Evolutionary conservation across 92 coral and sea anemone species (phyloP), one percentile per base, ranked within the genome.

Genomic region (Epizoanthus fatuus): DNA sequence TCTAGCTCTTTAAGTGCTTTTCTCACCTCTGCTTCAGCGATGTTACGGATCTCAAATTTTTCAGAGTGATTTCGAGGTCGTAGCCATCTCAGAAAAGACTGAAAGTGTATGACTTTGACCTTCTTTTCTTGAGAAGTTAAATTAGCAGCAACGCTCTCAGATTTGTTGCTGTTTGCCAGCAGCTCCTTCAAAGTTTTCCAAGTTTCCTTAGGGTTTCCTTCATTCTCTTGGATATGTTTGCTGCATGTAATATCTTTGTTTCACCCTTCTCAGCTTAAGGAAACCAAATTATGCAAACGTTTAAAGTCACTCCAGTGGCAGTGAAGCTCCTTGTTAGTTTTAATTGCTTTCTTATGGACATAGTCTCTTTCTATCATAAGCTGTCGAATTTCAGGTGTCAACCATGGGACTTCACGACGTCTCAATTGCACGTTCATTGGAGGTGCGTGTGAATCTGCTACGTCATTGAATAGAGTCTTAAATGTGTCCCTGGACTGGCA

Each of bases 191-290:
- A 69, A 51, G 55, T 87, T 87, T 72, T 87, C 86, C 91, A 87
- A 59, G 91, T 87, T 74, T 79, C 82, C 76, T 83, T 67, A 58
- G 86, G 59, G 71, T 87, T 83, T 87, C 80, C 62, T 81, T 87
- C 67, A 73, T 69, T 88, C 87, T 81, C 91, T 62, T 68, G 90
- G 44, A 79, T 64, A 62, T 79, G 90, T 68, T 86, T 81, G 84
- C 70, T 86, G 25, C 25, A 22, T 22, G 77, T 67, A 86, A 77
- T 86, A 79, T 76, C 84, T 65, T 79, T 79, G 85, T 72, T 86
- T 79, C 47, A 53, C 85, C 59, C 82, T 85, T 85, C 89, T 75
- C 40, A 85, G 72, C 89, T 85, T 66, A 20, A 66, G 16, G 85
- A 45, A 44, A 47, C 74, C 40, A 60, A 52, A 72, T 87, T 80